Percentiles rank a stretch among this genome's conserved stretches.
These are phyloP conservation scores for Spinus pinus DNA, from an alignment of 2,797 vertebrate species.

Conservation along the genomic window DNA sequence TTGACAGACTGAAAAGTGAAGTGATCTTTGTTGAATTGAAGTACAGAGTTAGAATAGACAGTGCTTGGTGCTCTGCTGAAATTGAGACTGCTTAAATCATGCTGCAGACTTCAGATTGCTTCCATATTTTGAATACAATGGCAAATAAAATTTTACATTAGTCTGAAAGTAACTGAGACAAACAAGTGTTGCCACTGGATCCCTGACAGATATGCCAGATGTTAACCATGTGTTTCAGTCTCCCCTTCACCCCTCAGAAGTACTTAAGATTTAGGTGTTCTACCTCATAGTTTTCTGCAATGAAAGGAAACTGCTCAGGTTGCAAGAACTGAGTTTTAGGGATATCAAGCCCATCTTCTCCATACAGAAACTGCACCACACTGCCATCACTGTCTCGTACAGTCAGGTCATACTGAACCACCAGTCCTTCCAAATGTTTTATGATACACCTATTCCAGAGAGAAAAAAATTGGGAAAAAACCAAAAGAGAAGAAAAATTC, in stretches of 20 bases:
- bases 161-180: not conserved
- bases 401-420: constrained; percentile 94
- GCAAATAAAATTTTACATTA: not conserved
- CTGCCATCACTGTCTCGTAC: constrained; percentile 96
- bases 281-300: constrained; percentile 93
- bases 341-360: constrained; percentile 94
- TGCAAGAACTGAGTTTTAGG: constrained; percentile 94
- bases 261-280: not conserved
- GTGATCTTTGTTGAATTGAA: not conserved
- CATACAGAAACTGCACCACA: constrained; percentile 95
- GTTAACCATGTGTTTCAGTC: not conserved
- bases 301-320: constrained; percentile 88
- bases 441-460: constrained; percentile 85
- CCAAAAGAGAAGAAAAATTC: not conserved
- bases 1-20: not conserved
- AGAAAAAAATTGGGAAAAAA: no score
- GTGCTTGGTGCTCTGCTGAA: not conserved
- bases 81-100: not conserved
- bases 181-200: not conserved
- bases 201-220: not conserved
- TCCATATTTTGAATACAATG: not conserved
- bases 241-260: not conserved
- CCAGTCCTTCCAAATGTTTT: constrained; percentile 94
- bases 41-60: not conserved
- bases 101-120: not conserved